A percentile compares a stretch with the other conserved stretches of the same genome.
Conservation (phyloP, 2,797 vertebrate genomes). For the Tokudaia muenninki region DNA sequence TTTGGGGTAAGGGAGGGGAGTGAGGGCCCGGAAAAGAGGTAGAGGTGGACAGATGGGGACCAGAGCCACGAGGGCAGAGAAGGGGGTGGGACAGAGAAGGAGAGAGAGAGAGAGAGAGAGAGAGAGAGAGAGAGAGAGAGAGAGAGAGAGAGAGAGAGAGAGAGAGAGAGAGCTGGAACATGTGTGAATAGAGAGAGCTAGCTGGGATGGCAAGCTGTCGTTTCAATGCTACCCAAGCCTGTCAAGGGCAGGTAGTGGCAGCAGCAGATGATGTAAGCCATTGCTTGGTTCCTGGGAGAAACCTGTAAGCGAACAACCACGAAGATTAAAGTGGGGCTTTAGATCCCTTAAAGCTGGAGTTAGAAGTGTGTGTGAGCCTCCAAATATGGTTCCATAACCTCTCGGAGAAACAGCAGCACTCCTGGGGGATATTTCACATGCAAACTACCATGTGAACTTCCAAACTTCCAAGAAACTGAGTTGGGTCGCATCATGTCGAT, state of each 20-base stretch:
- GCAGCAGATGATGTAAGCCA: background rate
- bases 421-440: background rate
- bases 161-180: no score
- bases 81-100: no score
- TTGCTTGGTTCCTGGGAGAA: background rate
- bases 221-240: background rate
- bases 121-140: no score
- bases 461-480: no score
- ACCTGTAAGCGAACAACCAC: background rate
- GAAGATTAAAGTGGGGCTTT: background rate
- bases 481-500: background rate
- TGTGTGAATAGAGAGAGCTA: background rate
- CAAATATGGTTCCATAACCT: background rate
- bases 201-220: background rate
- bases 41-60: background rate
- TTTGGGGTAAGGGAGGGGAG: background rate
- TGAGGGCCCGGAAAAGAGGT: background rate
- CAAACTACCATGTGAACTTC: background rate
- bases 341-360: background rate
- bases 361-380: background rate
- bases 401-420: no score
- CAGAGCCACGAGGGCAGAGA: no score
- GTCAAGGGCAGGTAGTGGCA: background rate
- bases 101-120: no score
- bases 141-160: background rate